Evolutionary conservation across 2,113 vertebrate genomes (phyloP).

Genomic region (Channa maculata): DNA sequence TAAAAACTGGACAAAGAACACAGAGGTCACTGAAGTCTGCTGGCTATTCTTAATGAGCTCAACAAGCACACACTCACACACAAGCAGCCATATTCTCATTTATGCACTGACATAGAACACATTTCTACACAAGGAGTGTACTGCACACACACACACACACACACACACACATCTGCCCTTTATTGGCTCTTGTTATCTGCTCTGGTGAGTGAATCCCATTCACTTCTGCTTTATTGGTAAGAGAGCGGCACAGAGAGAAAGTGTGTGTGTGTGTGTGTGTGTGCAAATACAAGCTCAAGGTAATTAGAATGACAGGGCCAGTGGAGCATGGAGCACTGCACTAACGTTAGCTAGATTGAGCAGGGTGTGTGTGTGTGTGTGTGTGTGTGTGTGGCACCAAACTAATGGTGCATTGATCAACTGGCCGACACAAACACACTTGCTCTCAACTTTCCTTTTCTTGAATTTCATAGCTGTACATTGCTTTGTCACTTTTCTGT

Average conservation of each 20-base stretch:
- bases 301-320: conserved; percentile 51
- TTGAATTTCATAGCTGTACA: background rate
- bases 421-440: conserved; percentile 6
- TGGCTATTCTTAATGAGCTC: conserved; percentile 62
- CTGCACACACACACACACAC: conserved; percentile 1
- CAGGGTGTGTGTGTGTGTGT: no score
- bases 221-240: conserved; percentile 3
- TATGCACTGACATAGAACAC: background rate
- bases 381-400: conserved; percentile 3
- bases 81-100: conserved; percentile 10
- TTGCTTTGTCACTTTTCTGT: no score
- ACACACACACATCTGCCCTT: conserved; percentile 4
- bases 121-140: conserved; percentile 5
- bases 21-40: conserved; percentile 60
- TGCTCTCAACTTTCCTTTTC: background rate
- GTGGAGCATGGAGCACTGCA: conserved; percentile 29
- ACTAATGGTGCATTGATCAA: conserved; percentile 27
- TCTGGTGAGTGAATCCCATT: conserved; percentile 18
- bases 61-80: conserved; percentile 30
- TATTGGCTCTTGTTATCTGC: conserved; percentile 40
- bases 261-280: conserved; percentile 4
- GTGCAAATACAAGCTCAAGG: conserved; percentile 17
- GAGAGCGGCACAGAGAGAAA: background rate
- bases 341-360: conserved; percentile 37
- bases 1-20: conserved; percentile 61